Evolutionary conservation across 1,140 invertebrate species (phyloP), one percentile per base, ranked within the genome.

Genomic region (Heliconius hewitsoni): DNA sequence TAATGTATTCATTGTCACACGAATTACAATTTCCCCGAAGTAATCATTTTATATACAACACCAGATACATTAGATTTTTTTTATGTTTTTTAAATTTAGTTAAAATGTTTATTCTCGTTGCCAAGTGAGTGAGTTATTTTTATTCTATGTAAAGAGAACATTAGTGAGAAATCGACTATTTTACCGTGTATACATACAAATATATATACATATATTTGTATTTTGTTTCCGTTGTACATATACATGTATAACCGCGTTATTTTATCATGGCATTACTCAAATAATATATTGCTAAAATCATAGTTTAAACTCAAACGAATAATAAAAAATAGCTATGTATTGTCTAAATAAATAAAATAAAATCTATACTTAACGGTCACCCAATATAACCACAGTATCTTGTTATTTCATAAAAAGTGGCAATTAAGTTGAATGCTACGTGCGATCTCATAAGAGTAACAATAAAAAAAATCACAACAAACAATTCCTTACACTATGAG

Each of bases 41-140:
- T 34, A 76, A 39, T 72, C 79, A 76, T 80, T 82, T 78, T 66
- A 66, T 66, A 66, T 16, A 13, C 4, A 30, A 30, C n/a, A 66
- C 23, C 23, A 60, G n/a, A 27, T 23, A 66, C 60, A 66, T 66
- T 66, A 66, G 60, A 66, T 16, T 66, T 66, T 37, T 27, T 66
- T 27, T 27, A 3, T 9, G 23, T 30, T 66, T 66, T 66, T 66
- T 13, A 27, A 66, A 66, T 27, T 8, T 8, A 13, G 60, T 30
- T 30, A 13, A 37, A 37, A 46, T 46, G 42, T 46, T 46, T 46
- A 37, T 37, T 37, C 6, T 37, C 34, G 34, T 37, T 57, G 55
- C 55, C 27, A 23, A n/a, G n/a, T 13, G 23, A 27, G 23, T 30
- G 23, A 66, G 11, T 1, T 27, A 30, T 66, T 66, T n/a, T 57